These are phyloP conservation scores for Yponomeuta sedellus DNA, from an alignment of 2,888 invertebrate species.

Conservation along the genomic window DNA sequence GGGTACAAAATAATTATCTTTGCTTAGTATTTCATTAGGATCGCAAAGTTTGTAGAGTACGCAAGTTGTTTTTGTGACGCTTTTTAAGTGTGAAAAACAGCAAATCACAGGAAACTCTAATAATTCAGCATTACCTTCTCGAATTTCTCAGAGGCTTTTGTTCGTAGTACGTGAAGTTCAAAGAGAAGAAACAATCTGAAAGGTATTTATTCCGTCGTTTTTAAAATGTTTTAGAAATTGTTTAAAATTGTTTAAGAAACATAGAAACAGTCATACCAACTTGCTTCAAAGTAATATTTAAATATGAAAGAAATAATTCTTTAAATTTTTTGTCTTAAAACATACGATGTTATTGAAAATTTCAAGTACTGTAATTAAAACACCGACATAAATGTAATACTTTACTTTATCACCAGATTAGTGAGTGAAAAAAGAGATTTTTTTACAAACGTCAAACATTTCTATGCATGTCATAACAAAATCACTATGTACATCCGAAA, in stretches of 20 bases:
- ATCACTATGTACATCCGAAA: background rate
- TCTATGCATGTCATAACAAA: background rate
- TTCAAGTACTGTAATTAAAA: too few species aligned
- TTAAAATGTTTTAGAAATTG: background rate
- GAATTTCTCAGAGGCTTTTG: too few species aligned
- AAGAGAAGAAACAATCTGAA: background rate
- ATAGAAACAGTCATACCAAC: background rate
- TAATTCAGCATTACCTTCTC: too few species aligned
- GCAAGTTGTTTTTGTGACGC: too few species aligned
- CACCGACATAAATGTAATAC: too few species aligned
- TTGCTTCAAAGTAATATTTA: background rate
- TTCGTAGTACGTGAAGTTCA: background rate
- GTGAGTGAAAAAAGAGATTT: background rate
- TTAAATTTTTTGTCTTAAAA: too few species aligned
- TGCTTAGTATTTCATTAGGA: too few species aligned
- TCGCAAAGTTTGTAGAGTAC: too few species aligned
- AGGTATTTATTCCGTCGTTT: background rate
- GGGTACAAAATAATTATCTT: too few species aligned
- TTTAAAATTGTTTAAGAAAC: background rate
- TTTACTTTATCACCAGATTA: background rate
- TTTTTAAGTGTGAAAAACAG: too few species aligned
- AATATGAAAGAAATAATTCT: background rate
- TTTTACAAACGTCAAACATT: background rate
- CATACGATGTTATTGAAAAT: too few species aligned
- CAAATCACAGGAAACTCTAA: too few species aligned